Percentiles rank a stretch among this genome's conserved stretches.
Conservation (phyloP, 2,113 vertebrate species). For the Casuarius casuarius region DNA sequence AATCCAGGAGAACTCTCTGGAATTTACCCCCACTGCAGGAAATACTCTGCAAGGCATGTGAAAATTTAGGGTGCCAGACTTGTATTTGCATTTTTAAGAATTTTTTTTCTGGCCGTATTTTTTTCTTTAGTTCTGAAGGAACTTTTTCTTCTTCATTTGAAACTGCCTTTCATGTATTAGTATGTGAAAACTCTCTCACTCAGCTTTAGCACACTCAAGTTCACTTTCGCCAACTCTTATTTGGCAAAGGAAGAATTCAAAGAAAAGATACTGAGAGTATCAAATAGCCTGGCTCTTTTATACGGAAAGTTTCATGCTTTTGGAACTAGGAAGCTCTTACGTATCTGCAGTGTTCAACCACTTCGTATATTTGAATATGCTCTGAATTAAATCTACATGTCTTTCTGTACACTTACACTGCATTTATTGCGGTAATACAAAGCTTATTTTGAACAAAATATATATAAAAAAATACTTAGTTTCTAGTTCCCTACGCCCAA, state of each 20-base stretch:
- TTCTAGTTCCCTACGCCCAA: background rate
- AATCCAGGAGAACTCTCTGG: background rate
- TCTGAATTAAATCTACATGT: background rate
- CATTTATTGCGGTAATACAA: background rate
- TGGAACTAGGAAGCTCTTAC: background rate
- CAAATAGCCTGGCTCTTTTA: background rate
- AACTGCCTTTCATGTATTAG: conserved; percentile 8
- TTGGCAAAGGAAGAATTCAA: conserved; percentile 18
- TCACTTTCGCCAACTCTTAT: background rate
- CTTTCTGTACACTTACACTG: background rate
- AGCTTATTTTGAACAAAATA: background rate
- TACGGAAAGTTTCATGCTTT: background rate
- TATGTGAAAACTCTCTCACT: background rate
- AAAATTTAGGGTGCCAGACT: background rate
- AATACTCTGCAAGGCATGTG: background rate
- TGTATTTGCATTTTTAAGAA: conserved; percentile 22
- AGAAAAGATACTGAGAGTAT: background rate
- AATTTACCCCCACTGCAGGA: background rate
- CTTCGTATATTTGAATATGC: background rate
- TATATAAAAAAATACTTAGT: background rate
- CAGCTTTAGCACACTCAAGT: background rate
- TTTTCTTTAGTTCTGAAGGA: background rate
- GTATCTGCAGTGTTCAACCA: background rate
- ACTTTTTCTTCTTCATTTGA: conserved; percentile 6
- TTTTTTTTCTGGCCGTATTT: background rate